Base-by-base conservation (phyloP, 2,888 invertebrate genomes). In the Hipparchia sbordonii region DNA sequence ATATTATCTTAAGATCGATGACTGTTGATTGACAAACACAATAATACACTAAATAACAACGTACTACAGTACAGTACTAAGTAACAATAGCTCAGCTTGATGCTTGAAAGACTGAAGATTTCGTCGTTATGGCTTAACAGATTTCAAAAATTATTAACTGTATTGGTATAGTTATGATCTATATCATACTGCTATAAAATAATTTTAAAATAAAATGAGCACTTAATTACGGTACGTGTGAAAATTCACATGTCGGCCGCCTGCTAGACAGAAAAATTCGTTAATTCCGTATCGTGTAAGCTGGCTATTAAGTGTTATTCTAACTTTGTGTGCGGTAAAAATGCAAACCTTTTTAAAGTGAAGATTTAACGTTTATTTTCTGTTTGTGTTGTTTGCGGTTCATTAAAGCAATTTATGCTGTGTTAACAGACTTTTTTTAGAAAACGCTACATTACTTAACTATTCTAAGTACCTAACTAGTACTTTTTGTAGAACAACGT, bases 301-400 rank as follows among this genome's bases (percentile, higher is more conserved):
- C 33, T n/a, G 59, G 68, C 59, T 68, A 60, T 65, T 59, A 68
- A 48, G 59, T 51, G 51, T 33, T 60, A 59, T 59, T 59, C 60
- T 68, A 59, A 57, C 57, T 68, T 68, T 10, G 52, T 60, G 23
- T 60, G 59, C 68, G 57, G 59, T 68, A 68, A 68, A 68, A 68
- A 51, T 59, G 59, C 59, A 68, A 59, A 60, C 68, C 59, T 68
- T 68, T 68, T 68, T 59, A 60, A 68, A 68, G 46, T 46, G 45
- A 56, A 46, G 46, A 57, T 67, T 67, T 67, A 59, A 33, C 51
- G 68, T 68, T 56, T 48, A 68, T 59, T 68, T 68, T 68, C 48
- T 68, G 33, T 59, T 68, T 48, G 67, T 59, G 67, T 59, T 67
- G 59, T 60, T 68, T 51, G 68, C 46, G 65, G 51, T 60, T 68